Evolutionary conservation across 2,888 invertebrate species (phyloP).

Genomic region (Blera fallax): DNA sequence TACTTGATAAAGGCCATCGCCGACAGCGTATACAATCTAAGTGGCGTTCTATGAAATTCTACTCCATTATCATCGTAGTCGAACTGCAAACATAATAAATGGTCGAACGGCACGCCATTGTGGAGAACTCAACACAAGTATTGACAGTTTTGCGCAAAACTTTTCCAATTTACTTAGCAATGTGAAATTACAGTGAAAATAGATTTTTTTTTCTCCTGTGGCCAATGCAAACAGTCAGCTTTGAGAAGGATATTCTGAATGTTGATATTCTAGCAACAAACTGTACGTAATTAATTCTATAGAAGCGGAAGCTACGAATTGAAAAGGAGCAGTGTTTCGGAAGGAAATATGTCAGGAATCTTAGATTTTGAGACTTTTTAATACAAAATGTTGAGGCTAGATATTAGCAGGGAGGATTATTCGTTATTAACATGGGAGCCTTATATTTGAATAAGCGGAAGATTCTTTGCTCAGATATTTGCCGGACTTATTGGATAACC

Average conservation of each 20-base stretch:
- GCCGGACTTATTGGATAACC: too few relatives aligned
- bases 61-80: constrained; percentile 43
- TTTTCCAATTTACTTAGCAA: constrained; percentile 79
- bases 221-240: neutral
- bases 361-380: neutral
- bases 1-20: constrained; percentile 37
- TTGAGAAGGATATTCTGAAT: neutral
- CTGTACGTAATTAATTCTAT: neutral
- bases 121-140: constrained; percentile 37
- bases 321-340: too few relatives aligned
- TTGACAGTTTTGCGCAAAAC: constrained; percentile 73
- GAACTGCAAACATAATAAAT: constrained; percentile 60
- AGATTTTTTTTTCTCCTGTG: constrained; percentile 13
- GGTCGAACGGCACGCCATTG: constrained; percentile 60
- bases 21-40: constrained; percentile 28
- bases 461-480: too few relatives aligned
- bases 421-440: too few relatives aligned
- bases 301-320: neutral
- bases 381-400: neutral
- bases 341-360: neutral
- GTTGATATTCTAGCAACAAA: neutral
- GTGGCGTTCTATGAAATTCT: constrained; percentile 45
- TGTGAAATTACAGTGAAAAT: constrained; percentile 28
- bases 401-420: too few relatives aligned
- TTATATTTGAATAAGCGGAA: too few relatives aligned